Evolutionary conservation across 2,797 vertebrate species (phyloP), one percentile per base, ranked within the genome.

Genomic region (Vespertilio murinus): DNA sequence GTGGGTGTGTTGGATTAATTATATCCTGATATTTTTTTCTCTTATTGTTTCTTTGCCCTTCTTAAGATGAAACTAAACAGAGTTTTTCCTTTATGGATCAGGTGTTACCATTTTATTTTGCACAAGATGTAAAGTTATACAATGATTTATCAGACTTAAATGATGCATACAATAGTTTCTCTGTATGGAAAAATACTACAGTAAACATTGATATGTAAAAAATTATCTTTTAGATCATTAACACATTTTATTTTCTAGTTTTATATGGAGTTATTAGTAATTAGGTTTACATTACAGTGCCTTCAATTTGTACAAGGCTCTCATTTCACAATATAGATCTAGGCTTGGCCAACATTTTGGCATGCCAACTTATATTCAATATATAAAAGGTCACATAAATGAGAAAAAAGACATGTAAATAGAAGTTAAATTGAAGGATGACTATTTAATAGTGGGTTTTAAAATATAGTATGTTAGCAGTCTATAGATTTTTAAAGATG

Each of bases 51-150:
- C 40, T 90, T 91, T 92, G 30, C 10, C 40, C 69, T 88, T 86
- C 88, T 59, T 83, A 92, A 94, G 47, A 92, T 94, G n/a, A 74
- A 86, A 94, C 28, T 92, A 78, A 96, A 45, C 23, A 93, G 45
- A 70, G 33, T 85, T 88, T 89, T 61, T 45, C 11, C n/a, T 90
- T 23, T 10, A 12, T 65, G 28, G 4, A 33, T 65, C 82, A 88
- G 40, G 73, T 49, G 7, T 88, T 94, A 59, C 7, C 28, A 83
- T 88, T 93, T 90, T 91, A 88, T 94, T 88, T 83, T 71, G 38
- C 83, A 9, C 30, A 95, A 93, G 38, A 89, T 86, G 16, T 73
- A 69, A 94, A 89, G 65, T 54, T 93, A 77, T 52, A 49, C 38
- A 84, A 61, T 75, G 59, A 91, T 73, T 95, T 94, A n/a, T 71